Conservation (phyloP, 2,888 invertebrate genomes). For the Ischnus inquisitorius region DNA sequence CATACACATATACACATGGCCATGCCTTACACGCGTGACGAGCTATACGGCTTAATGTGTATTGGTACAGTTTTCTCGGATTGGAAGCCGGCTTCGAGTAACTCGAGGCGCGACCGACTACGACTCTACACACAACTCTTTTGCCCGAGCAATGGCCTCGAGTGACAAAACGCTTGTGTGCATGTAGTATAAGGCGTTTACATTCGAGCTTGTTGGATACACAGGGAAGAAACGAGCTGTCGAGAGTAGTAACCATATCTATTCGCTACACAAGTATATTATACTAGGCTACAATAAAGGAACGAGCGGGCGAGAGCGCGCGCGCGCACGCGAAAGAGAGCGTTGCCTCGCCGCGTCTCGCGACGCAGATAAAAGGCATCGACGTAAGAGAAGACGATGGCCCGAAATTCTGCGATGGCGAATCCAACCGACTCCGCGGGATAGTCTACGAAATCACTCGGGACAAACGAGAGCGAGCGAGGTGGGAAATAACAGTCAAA, state of each 20-base stretch:
- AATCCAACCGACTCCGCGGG: neutral
- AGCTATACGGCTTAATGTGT: neutral
- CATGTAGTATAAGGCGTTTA: slow-evolving; percentile 49
- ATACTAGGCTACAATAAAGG: slow-evolving; percentile 37
- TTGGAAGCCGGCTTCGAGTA: slow-evolving; percentile 51
- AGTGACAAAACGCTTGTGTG: slow-evolving; percentile 57
- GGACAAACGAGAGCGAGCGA: slow-evolving; percentile 1
- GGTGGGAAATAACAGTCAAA: neutral
- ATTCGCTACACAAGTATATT: slow-evolving; percentile 43
- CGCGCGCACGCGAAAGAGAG: too few species aligned
- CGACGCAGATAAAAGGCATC: slow-evolving; percentile 39
- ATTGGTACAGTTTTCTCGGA: slow-evolving; percentile 30
- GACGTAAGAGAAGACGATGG: slow-evolving; percentile 20
- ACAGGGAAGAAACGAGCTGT: slow-evolving; percentile 16
- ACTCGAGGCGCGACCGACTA: slow-evolving; percentile 61
- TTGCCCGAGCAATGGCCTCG: slow-evolving; percentile 67
- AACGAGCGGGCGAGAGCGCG: neutral
- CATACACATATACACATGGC: slow-evolving; percentile 15
- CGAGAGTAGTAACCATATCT: slow-evolving; percentile 51
- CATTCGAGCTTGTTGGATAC: slow-evolving; percentile 32
- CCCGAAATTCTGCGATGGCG: neutral
- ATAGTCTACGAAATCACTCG: neutral
- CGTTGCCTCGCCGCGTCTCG: slow-evolving; percentile 10
- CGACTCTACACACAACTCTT: slow-evolving; percentile 31
- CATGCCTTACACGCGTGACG: slow-evolving; percentile 3